These are phyloP conservation scores for Pithys albifrons DNA, from an alignment of 2,113 vertebrate genomes.

Conservation along the genomic window DNA sequence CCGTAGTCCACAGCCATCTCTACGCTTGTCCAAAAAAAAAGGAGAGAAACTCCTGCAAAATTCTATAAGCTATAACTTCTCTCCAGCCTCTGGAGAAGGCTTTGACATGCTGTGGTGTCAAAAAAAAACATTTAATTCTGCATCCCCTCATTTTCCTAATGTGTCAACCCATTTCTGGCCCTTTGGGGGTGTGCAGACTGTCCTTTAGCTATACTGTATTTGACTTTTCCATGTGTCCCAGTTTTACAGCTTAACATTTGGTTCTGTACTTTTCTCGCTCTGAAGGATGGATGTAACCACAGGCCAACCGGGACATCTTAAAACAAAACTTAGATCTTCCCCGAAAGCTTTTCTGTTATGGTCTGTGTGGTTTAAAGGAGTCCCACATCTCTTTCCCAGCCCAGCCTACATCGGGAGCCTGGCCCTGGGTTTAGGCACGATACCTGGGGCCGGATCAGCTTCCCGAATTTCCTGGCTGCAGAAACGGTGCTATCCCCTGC, in stretches of 20 bases:
- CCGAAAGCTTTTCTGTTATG: neutral
- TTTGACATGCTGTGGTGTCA: neutral
- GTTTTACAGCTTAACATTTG: neutral
- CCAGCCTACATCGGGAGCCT: neutral
- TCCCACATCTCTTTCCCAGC: neutral
- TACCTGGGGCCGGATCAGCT: neutral
- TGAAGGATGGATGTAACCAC: neutral
- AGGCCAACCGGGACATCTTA: neutral
- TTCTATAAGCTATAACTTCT: neutral
- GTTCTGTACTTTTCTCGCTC: neutral
- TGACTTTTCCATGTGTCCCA: neutral
- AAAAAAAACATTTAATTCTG: neutral
- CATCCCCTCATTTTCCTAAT: neutral
- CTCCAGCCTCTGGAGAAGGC: neutral
- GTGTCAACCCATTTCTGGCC: neutral
- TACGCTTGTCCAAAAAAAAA: neutral
- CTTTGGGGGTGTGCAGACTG: neutral
- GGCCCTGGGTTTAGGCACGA: neutral
- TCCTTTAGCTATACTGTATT: neutral
- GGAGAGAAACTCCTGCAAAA: neutral
- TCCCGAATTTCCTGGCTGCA: neutral
- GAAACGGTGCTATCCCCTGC: accelerated
- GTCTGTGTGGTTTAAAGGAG: neutral
- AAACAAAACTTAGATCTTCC: neutral
- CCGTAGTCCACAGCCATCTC: neutral